These are phyloP conservation scores for Ylistrum balloti DNA, from an alignment of 1,140 invertebrate species.

Conservation along the genomic window DNA sequence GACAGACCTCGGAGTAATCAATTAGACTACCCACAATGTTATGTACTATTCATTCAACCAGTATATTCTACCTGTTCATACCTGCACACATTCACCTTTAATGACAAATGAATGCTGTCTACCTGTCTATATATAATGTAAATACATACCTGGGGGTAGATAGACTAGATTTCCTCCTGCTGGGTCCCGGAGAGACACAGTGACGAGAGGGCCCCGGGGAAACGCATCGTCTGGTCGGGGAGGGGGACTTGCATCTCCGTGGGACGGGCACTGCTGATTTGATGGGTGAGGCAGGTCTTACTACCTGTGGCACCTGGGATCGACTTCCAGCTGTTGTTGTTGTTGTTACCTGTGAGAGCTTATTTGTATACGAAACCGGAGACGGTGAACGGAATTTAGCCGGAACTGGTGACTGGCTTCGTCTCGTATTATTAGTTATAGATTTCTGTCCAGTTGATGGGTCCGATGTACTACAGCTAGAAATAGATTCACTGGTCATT, in stretches of 20 bases:
- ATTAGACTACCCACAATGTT: neutral
- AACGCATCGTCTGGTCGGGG: slow-evolving; percentile 51
- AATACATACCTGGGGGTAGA: slow-evolving; percentile 23
- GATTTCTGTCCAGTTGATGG: slow-evolving; percentile 22
- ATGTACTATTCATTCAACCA: neutral
- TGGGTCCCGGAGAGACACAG: slow-evolving; percentile 59
- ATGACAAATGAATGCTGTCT: slow-evolving; percentile 9
- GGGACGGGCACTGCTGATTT: slow-evolving; percentile 53
- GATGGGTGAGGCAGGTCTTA: slow-evolving; percentile 53
- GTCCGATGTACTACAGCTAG: neutral
- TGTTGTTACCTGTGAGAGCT: slow-evolving; percentile 20
- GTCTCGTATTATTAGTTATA: slow-evolving; percentile 42
- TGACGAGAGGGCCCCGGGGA: slow-evolving; percentile 60
- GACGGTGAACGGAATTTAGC: slow-evolving; percentile 56
- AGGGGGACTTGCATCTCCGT: slow-evolving; percentile 62
- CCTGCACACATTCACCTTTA: slow-evolving; percentile 10
- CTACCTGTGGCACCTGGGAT: slow-evolving; percentile 41
- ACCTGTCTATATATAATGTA: neutral
- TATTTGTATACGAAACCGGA: slow-evolving; percentile 55
- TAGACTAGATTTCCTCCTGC: slow-evolving; percentile 30
- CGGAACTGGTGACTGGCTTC: slow-evolving; percentile 57
- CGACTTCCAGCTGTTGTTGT: slow-evolving; percentile 43
- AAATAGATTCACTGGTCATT: slow-evolving; percentile 21
- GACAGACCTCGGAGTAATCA: neutral
- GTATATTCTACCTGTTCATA: neutral